phyloP scores from a whole-genome alignment of 2,113 vertebrate species.

The Cochlearius cochlearius region DNA sequence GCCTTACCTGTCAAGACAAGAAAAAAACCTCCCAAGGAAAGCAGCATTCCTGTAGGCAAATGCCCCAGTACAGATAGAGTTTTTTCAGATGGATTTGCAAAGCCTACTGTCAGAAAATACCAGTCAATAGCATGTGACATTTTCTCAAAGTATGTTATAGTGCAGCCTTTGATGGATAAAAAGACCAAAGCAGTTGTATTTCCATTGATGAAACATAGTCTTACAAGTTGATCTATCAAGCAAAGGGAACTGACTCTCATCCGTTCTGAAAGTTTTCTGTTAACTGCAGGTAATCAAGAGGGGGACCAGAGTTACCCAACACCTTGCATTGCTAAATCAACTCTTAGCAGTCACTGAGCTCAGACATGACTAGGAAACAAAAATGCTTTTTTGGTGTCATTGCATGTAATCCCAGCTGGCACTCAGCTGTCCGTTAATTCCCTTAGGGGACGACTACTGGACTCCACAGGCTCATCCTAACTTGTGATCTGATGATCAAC shows the following conservation, averaged over 20 bases:
- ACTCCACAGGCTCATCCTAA: background rate
- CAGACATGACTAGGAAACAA: background rate
- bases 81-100: background rate
- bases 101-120: background rate
- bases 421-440: background rate
- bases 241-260: background rate
- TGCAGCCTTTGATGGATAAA: background rate
- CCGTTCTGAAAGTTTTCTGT: background rate
- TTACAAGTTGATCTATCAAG: background rate
- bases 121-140: background rate
- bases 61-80: background rate
- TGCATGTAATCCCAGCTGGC: background rate
- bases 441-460: background rate
- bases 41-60: background rate
- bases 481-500: background rate
- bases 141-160: background rate
- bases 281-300: background rate
- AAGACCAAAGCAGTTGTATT: background rate
- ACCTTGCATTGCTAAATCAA: background rate
- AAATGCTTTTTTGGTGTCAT: background rate
- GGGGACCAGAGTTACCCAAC: background rate
- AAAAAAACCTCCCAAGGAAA: background rate
- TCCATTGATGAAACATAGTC: background rate
- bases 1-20: slow-evolving; percentile 24
- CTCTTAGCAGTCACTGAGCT: background rate